A percentile compares a stretch with the other conserved stretches of the same genome.
phyloP scores from a whole-genome alignment of 64 coral and sea anemone genomes.

The Stichodactyla helianthus region DNA sequence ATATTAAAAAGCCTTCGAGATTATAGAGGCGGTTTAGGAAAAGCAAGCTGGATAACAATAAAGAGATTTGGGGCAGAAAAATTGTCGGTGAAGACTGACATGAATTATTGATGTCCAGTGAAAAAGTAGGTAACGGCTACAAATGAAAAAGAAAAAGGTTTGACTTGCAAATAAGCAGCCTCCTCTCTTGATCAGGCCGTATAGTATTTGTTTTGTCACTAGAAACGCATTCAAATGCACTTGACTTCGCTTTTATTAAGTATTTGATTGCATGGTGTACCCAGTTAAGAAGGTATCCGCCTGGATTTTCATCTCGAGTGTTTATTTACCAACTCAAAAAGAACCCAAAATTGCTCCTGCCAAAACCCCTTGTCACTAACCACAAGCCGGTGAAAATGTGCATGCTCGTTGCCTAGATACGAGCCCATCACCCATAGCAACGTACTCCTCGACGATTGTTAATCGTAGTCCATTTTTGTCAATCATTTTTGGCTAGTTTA shows the following conservation, averaged over 20 bases:
- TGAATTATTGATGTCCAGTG: not conserved
- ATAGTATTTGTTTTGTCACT: not conserved
- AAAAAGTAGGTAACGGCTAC: not conserved
- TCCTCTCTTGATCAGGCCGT: not conserved
- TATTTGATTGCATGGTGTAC: not conserved
- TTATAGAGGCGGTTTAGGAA: not conserved
- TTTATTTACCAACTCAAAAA: not conserved
- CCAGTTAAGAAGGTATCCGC: not conserved
- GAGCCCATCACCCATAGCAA: not conserved
- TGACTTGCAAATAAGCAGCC: slow-evolving; percentile 12
- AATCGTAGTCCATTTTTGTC: not conserved
- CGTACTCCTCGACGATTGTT: not conserved
- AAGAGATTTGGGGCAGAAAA: not conserved
- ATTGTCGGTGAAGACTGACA: not conserved
- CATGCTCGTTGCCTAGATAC: not conserved
- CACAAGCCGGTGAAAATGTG: not conserved
- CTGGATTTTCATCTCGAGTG: not conserved
- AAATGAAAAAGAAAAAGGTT: not conserved
- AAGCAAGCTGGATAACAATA: not conserved
- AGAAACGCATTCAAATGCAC: not conserved
- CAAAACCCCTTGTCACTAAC: not conserved
- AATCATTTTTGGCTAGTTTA: not conserved
- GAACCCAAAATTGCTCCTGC: not conserved
- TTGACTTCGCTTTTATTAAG: not conserved
- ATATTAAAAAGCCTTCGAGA: not conserved